Percentiles rank a stretch among this genome's conserved stretches.
These are phyloP conservation scores for Otolemur crassicaudatus DNA, from an alignment of 2,797 vertebrate genomes.

Conservation along the genomic window DNA sequence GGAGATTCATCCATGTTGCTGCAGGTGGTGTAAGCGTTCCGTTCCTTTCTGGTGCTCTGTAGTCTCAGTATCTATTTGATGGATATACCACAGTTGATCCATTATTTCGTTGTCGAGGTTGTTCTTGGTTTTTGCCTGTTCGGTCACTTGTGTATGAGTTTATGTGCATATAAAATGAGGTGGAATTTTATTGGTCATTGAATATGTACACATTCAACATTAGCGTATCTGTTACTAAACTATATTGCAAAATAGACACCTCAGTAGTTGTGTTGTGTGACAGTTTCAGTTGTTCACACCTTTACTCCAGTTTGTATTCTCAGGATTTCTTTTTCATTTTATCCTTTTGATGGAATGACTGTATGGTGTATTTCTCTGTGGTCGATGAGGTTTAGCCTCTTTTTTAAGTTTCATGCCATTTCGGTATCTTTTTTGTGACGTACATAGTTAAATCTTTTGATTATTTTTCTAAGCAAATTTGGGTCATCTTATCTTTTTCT, in stretches of 20 bases:
- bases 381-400: background rate
- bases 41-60: background rate
- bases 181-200: background rate
- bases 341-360: conserved; percentile 10
- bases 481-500: background rate
- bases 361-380: conserved; percentile 23
- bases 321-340: background rate
- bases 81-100: background rate
- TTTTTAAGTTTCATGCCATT: conserved; percentile 6
- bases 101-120: background rate
- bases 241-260: background rate
- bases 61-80: background rate
- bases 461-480: conserved; percentile 43
- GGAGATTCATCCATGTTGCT: background rate
- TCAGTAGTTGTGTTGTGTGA: background rate
- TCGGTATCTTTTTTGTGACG: conserved; percentile 12
- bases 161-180: background rate
- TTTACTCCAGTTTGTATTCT: background rate
- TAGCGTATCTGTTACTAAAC: background rate
- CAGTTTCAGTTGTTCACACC: background rate
- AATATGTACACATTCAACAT: background rate
- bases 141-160: background rate
- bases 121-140: background rate
- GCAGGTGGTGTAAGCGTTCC: background rate
- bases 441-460: background rate